Evolutionary conservation across 1,140 invertebrate genomes (phyloP), one percentile per base, ranked within the genome.

Genomic region (Euwallacea fornicatus): DNA sequence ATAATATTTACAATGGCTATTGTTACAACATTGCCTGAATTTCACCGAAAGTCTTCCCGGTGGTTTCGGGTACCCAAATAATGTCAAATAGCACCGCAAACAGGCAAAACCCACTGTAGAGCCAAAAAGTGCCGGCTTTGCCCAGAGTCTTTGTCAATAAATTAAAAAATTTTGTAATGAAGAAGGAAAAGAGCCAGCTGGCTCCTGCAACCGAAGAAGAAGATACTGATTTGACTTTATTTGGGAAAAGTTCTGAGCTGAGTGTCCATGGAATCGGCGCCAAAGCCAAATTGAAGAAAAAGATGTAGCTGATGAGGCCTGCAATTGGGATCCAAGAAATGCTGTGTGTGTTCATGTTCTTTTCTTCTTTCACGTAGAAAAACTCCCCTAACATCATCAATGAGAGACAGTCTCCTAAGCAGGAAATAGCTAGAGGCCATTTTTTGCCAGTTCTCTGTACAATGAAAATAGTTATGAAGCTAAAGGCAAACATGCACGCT

Each of bases 51-150:
- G 87, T 88, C 77, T 90, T 92, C 11, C 90, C 90, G 82, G 93
- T 93, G 0, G 93, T 95, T 82, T 95, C 93, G 0, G 92, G 91
- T n/a, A 93, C 82, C 44, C 85, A 84, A 6, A 85, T 79, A n/a
- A 88, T 80, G 50, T 88, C 85, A 75, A 88, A 92, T 7, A 89
- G 55, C 0, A 88, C 76, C 6, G 88, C 84, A 2, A 88, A 50
- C 0, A 88, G 74, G 42, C 89, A 89, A 72, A 89, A 83, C 4
- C 85, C 80, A 0, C 89, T 83, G 79, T 95, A 95, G 9, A 89
- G 77, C 85, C 86, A 90, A 80, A 91, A 93, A 56, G 88, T 86
- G 64, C 85, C 87, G 78, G 90, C 88, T 11, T 86, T 85, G n/a
- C 85, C 84, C 9, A 90, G 8, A 11, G 42, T 50, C 6, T 72